Evolutionary conservation across 2,797 vertebrate species (phyloP).

Genomic region (Trachurus trachurus): DNA sequence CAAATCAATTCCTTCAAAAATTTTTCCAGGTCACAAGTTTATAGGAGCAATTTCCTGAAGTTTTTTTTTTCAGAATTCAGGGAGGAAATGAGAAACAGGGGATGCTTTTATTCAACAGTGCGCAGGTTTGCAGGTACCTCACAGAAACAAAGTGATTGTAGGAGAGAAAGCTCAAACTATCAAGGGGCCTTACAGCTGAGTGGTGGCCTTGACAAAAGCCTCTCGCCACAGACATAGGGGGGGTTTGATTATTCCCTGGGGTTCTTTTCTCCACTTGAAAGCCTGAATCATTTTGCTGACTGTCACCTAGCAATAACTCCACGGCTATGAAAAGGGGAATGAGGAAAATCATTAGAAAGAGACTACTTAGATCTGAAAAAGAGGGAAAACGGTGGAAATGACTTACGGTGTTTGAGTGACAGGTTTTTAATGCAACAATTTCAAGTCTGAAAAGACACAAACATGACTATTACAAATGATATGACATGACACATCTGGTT

Average conservation of each 20-base stretch:
- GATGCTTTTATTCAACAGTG: conserved; percentile 30
- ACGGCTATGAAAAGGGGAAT: conserved; percentile 22
- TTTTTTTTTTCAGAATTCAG: conserved; percentile 30
- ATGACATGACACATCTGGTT: background rate
- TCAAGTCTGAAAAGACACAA: background rate
- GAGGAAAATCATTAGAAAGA: conserved; percentile 22
- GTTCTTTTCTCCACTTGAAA: conserved; percentile 27
- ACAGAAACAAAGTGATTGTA: conserved; percentile 32
- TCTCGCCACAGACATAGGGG: background rate
- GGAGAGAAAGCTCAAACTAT: conserved; percentile 1
- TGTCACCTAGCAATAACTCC: conserved; percentile 31
- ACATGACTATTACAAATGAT: background rate
- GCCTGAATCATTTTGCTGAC: conserved; percentile 9
- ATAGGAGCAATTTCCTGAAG: conserved; percentile 43
- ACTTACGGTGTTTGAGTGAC: background rate
- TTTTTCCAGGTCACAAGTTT: conserved; percentile 47
- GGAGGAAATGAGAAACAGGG: conserved; percentile 24
- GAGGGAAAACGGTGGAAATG: background rate
- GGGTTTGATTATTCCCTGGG: conserved; percentile 27
- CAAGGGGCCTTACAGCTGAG: background rate
- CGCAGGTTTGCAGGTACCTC: background rate
- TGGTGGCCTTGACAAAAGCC: conserved; percentile 25
- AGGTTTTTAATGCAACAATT: background rate
- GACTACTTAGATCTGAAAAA: background rate
- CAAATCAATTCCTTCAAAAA: conserved; percentile 45